Percentiles rank a stretch among this genome's conserved stretches.
These are phyloP conservation scores for Dinomys branickii DNA, from an alignment of 2,113 vertebrate species.

Conservation along the genomic window DNA sequence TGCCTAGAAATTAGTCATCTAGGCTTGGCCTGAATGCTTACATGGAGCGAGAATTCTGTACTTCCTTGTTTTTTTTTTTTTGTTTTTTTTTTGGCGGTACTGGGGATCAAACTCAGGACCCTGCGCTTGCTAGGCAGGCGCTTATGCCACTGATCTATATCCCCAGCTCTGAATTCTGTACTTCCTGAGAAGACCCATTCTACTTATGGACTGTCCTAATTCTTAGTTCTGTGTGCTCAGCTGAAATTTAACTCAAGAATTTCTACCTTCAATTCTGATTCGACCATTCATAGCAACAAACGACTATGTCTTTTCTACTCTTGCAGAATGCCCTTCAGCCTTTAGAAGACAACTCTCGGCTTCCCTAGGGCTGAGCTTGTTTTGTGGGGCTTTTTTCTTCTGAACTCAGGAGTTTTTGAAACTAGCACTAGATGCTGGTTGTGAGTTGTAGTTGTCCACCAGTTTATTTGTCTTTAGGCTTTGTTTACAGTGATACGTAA, in stretches of 20 bases:
- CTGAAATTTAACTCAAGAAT: constrained; percentile 35
- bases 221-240: neutral
- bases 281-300: neutral
- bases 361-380: neutral
- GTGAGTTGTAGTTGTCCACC: neutral
- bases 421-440: neutral
- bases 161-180: no score
- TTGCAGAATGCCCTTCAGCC: neutral
- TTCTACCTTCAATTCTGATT: neutral
- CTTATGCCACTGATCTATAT: no score
- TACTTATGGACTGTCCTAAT: neutral
- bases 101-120: no score
- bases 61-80: no score
- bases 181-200: neutral
- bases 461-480: constrained; percentile 4
- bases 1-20: neutral
- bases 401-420: constrained; percentile 34
- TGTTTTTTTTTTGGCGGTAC: no score
- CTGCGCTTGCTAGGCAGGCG: no score
- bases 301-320: neutral
- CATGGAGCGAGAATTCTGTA: neutral
- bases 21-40: neutral
- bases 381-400: neutral
- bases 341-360: neutral
- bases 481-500: constrained; percentile 29